These are phyloP conservation scores for Leistus spinibarbis DNA, from an alignment of 2,888 invertebrate species.

Conservation along the genomic window DNA sequence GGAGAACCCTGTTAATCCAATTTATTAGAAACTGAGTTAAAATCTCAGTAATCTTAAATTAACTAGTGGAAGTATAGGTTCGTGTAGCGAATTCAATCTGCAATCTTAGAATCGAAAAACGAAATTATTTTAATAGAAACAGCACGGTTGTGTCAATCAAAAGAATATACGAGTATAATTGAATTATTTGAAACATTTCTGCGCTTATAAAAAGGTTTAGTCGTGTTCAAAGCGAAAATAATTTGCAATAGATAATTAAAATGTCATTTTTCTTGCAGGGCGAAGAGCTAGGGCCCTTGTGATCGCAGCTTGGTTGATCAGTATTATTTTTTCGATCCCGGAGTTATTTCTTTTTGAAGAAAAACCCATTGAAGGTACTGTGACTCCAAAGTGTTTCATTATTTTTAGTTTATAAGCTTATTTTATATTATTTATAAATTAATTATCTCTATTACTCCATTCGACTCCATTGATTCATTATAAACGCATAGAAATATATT, in stretches of 20 bases:
- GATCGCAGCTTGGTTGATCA: slow-evolving; percentile 81
- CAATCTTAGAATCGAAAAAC: background rate
- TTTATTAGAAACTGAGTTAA: too few species aligned
- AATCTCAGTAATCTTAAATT: background rate
- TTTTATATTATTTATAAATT: too few species aligned
- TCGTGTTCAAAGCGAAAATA: background rate
- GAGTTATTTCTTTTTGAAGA: slow-evolving; percentile 82
- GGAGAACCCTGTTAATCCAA: too few species aligned
- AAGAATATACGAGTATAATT: slow-evolving; percentile 6
- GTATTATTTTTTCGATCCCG: slow-evolving; percentile 81
- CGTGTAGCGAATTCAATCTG: background rate
- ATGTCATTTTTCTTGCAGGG: slow-evolving; percentile 64
- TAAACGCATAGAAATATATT: too few species aligned
- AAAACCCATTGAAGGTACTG: slow-evolving; percentile 77
- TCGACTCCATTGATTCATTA: too few species aligned
- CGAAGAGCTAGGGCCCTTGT: slow-evolving; percentile 81
- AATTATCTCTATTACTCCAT: too few species aligned
- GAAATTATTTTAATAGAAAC: background rate
- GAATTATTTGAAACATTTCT: slow-evolving; percentile 32
- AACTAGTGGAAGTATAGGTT: background rate
- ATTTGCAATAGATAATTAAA: background rate
- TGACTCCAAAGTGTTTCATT: slow-evolving; percentile 26
- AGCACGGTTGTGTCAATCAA: background rate
- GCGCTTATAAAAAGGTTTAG: background rate
- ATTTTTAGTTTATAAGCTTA: too few species aligned